phyloP scores from a whole-genome alignment of 2,113 vertebrate species.

The Eubucco bourcierii region DNA sequence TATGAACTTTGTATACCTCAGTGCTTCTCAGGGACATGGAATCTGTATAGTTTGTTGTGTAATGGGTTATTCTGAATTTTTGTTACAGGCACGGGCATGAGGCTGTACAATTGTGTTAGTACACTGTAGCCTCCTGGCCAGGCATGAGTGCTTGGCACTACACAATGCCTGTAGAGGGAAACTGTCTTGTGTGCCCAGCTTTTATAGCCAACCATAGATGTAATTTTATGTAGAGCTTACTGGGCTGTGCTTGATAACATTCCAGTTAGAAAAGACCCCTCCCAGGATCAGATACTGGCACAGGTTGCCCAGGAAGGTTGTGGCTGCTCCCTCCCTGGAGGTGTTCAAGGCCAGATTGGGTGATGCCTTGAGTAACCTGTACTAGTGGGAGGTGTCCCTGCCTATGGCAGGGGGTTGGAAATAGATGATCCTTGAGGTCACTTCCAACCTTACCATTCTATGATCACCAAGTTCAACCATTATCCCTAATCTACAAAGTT shows the following conservation, averaged over 20 bases:
- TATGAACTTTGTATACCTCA: background rate
- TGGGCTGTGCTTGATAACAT: background rate
- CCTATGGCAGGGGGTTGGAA: no score
- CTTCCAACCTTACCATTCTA: no score
- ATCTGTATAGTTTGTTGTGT: background rate
- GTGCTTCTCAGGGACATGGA: background rate
- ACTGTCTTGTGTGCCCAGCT: background rate
- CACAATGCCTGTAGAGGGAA: background rate
- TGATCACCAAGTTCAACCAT: no score
- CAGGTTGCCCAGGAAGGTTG: no score
- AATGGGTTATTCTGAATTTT: background rate
- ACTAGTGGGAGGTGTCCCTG: no score
- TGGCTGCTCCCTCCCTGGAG: no score
- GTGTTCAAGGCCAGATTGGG: no score
- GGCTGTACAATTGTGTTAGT: background rate
- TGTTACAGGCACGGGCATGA: background rate
- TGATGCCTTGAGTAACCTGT: no score
- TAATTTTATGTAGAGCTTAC: background rate
- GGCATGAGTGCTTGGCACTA: background rate
- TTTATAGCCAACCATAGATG: background rate
- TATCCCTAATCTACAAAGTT: no score
- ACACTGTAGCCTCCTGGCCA: background rate
- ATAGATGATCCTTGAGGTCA: no score
- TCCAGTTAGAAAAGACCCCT: no score
- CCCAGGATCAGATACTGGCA: no score